Conservation (phyloP, 2,797 vertebrate species). For the Benthosema pterotum region DNA sequence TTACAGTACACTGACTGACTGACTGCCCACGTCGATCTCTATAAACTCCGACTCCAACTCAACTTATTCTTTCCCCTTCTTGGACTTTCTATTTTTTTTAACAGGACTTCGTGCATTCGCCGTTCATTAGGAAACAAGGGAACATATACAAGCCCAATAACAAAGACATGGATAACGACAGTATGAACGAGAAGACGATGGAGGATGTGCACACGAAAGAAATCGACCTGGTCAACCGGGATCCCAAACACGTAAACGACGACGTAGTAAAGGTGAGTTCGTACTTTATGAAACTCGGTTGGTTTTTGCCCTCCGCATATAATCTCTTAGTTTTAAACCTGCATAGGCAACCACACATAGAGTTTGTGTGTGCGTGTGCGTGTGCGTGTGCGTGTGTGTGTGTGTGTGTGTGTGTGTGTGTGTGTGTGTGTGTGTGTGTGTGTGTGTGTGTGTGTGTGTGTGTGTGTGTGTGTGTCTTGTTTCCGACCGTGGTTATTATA, state of each 20-base stretch:
- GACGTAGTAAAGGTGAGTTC: constrained; percentile 93
- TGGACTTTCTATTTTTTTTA: constrained; percentile 25
- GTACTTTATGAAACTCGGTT: too few species aligned
- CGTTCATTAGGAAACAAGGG: constrained; percentile 94
- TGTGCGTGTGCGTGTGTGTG: too few species aligned
- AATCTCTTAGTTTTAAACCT: too few species aligned
- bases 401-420: too few species aligned
- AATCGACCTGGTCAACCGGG: constrained; percentile 96
- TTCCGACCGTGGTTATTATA: too few species aligned
- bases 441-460: too few species aligned
- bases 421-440: too few species aligned
- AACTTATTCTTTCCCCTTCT: constrained; percentile 22
- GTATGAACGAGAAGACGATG: constrained; percentile 87
- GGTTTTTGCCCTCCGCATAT: too few species aligned
- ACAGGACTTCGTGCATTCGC: constrained; percentile 91
- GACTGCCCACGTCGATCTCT: constrained; percentile 39
- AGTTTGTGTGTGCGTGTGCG: too few species aligned
- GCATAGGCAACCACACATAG: too few species aligned
- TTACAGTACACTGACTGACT: too few species aligned
- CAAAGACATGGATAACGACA: constrained; percentile 95
- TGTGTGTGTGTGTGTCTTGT: too few species aligned
- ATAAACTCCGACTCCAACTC: constrained; percentile 17
- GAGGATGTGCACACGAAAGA: constrained; percentile 95
- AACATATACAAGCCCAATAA: constrained; percentile 99
- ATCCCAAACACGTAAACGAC: constrained; percentile 94